A percentile compares a stretch with the other conserved stretches of the same genome.
Evolutionary conservation across 1,140 invertebrate genomes (phyloP).

Genomic region (Contarinia nasturtii): DNA sequence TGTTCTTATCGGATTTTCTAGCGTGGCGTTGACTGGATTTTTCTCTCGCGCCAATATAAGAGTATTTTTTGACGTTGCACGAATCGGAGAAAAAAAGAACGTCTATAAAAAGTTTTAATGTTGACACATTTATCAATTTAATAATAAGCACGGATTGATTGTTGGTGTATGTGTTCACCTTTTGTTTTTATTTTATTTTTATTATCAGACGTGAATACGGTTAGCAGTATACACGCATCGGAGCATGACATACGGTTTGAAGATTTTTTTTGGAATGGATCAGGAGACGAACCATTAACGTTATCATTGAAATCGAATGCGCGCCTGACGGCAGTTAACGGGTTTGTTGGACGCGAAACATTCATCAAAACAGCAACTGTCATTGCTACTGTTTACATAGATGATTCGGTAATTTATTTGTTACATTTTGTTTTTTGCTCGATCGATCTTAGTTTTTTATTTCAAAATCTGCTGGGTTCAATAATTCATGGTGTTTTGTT

Average conservation of each 20-base stretch:
- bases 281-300: slow-evolving; percentile 45
- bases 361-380: slow-evolving; percentile 28
- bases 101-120: too few relatives aligned
- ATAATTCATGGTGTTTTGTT: too few relatives aligned
- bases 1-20: too few relatives aligned
- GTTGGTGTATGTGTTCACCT: too few relatives aligned
- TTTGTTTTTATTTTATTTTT: neutral
- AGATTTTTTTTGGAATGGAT: slow-evolving; percentile 72
- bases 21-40: too few relatives aligned
- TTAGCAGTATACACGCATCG: slow-evolving; percentile 24
- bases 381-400: slow-evolving; percentile 38
- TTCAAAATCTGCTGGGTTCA: too few relatives aligned
- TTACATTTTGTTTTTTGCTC: slow-evolving; percentile 1
- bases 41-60: too few relatives aligned
- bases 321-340: slow-evolving; percentile 19
- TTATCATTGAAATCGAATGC: slow-evolving; percentile 20
- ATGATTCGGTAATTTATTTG: slow-evolving; percentile 17
- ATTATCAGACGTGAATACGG: slow-evolving; percentile 13
- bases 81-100: too few relatives aligned
- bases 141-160: too few relatives aligned
- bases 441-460: slow-evolving; percentile 1
- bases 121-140: too few relatives aligned
- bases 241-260: slow-evolving; percentile 44
- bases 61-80: too few relatives aligned
- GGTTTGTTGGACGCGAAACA: slow-evolving; percentile 8